Conservation (phyloP, 2,797 vertebrate genomes). For the Pseudochaenichthys georgianus region DNA sequence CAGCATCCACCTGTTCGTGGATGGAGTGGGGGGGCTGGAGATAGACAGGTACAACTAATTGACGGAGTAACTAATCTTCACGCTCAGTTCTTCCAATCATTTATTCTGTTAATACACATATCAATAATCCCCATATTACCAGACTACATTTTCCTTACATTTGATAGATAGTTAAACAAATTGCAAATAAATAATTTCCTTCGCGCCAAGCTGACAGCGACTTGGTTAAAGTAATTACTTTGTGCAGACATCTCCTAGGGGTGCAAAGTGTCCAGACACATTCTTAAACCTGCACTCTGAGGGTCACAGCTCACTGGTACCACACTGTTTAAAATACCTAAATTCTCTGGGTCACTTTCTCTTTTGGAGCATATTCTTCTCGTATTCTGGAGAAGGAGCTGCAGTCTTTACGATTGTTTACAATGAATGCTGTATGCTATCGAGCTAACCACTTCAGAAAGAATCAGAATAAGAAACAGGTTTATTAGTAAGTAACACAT, state of each 20-base stretch:
- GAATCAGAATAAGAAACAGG: too few relatives aligned
- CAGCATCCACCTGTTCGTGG: conserved; percentile 71
- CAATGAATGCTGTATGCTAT: conserved; percentile 25
- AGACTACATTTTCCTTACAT: conserved; percentile 38
- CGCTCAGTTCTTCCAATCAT: conserved; percentile 13
- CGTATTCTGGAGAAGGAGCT: conserved; percentile 25
- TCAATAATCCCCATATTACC: not conserved
- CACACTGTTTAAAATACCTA: conserved; percentile 43
- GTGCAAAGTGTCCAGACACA: conserved; percentile 68
- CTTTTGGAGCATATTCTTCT: not conserved
- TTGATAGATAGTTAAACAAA: conserved; percentile 11
- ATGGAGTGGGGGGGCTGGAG: conserved; percentile 18
- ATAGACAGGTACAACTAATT: conserved; percentile 18
- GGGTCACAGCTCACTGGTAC: conserved; percentile 58
- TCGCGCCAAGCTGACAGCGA: conserved; percentile 54
- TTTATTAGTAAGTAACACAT: too few relatives aligned
- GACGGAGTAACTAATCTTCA: conserved; percentile 13
- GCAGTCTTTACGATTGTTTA: conserved; percentile 5
- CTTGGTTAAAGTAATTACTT: conserved; percentile 75
- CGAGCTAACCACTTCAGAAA: conserved; percentile 16
- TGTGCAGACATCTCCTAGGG: conserved; percentile 71
- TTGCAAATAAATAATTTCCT: conserved; percentile 54
- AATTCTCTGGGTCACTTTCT: conserved; percentile 27
- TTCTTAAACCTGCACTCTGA: conserved; percentile 54
- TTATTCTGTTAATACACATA: conserved; percentile 19